Evolutionary conservation across 1,140 invertebrate species (phyloP).

Genomic region (Venturia canescens): DNA sequence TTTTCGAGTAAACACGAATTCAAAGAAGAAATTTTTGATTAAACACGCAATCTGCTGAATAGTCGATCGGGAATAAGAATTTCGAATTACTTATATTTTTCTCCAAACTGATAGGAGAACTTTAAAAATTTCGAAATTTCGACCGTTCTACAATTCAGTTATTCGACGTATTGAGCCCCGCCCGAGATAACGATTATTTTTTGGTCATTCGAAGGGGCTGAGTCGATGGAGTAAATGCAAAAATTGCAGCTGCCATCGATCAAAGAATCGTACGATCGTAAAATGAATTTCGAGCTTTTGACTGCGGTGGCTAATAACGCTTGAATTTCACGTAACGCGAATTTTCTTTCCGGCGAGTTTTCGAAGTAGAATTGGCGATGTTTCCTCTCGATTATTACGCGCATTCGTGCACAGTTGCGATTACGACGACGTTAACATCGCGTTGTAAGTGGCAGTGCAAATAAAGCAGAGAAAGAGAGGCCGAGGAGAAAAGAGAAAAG

Average conservation of each 20-base stretch:
- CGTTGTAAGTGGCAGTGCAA: constrained; percentile 25
- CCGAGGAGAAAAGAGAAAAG: constrained; percentile 3
- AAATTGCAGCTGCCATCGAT: background rate
- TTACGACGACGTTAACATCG: constrained; percentile 38
- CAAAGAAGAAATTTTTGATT: too few species aligned
- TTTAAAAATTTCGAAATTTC: too few species aligned
- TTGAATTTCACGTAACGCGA: constrained; percentile 34
- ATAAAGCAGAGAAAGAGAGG: constrained; percentile 24
- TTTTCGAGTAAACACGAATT: too few species aligned
- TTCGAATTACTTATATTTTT: too few species aligned
- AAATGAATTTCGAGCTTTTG: background rate
- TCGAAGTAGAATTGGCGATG: background rate
- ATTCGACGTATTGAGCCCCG: too few species aligned
- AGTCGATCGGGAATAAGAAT: too few species aligned
- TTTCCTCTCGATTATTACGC: constrained; percentile 28
- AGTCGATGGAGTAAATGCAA: too few species aligned
- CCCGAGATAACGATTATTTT: too few species aligned
- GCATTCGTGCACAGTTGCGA: constrained; percentile 35
- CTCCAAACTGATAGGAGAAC: too few species aligned
- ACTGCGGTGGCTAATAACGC: constrained; percentile 40
- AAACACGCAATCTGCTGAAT: too few species aligned
- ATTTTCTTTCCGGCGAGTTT: background rate
- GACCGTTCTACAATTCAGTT: too few species aligned
- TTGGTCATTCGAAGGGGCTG: too few species aligned
- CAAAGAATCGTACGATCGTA: background rate